Evolutionary conservation across 2,797 vertebrate species (phyloP).

Genomic region (Scyliorhinus canicula): DNA sequence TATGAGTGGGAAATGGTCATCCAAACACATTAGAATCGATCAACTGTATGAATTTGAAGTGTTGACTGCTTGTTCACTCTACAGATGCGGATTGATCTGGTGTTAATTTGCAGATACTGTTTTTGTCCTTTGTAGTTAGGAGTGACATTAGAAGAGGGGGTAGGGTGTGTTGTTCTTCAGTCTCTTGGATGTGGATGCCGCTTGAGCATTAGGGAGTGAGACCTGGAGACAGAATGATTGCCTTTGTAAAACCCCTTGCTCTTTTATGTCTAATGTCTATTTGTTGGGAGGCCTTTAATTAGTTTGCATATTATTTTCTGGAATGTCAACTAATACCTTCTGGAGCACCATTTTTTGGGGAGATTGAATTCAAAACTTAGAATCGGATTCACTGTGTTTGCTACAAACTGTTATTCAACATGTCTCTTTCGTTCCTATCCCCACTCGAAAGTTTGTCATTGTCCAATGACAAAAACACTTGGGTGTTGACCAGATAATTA

Average conservation of each 20-base stretch:
- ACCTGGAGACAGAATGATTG: not conserved
- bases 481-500: not conserved
- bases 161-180: not conserved
- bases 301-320: not conserved
- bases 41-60: not conserved
- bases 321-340: not conserved
- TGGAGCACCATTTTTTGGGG: not conserved
- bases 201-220: not conserved
- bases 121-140: not conserved
- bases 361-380: not conserved
- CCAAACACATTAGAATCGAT: not conserved
- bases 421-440: not conserved
- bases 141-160: not conserved
- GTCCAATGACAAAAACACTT: not conserved
- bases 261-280: not conserved
- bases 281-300: not conserved
- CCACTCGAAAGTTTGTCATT: not conserved
- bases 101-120: not conserved
- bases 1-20: not conserved
- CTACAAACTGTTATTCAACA: not conserved
- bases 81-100: not conserved
- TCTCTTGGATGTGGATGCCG: not conserved
- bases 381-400: not conserved
- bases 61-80: not conserved
- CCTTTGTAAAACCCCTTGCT: not conserved